A percentile compares a stretch with the other conserved stretches of the same genome.
phyloP scores from a whole-genome alignment of 2,113 vertebrate species.

The Anolis sagrei region DNA sequence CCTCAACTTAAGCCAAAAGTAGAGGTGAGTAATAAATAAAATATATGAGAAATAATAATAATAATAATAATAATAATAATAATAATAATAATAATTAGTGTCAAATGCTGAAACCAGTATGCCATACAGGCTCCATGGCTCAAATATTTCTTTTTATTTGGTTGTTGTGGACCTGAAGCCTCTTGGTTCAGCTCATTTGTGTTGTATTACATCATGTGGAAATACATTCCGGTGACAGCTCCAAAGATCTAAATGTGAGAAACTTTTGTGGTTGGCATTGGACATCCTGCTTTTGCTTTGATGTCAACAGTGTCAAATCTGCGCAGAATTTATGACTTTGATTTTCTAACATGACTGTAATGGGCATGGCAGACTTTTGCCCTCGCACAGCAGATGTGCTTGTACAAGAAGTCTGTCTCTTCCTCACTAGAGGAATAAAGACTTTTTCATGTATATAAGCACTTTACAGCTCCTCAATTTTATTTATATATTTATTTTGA shows the following conservation, averaged over 20 bases:
- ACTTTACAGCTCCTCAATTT: constrained; percentile 17
- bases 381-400: constrained; percentile 20
- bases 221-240: constrained; percentile 50
- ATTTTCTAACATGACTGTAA: constrained; percentile 57
- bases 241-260: constrained; percentile 55
- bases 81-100: no score
- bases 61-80: no score
- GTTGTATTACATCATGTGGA: constrained; percentile 72
- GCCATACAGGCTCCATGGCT: not conserved
- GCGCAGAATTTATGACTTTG: constrained; percentile 62
- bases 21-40: no score
- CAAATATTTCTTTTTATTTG: constrained; percentile 41
- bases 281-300: constrained; percentile 63
- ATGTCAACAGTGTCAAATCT: constrained; percentile 54
- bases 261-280: constrained; percentile 62
- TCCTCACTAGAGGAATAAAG: not conserved
- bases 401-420: not conserved
- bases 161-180: constrained; percentile 51
- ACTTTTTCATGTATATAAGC: not conserved
- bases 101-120: no score
- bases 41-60: no score
- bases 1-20: no score
- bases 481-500: no score
- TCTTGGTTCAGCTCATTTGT: constrained; percentile 63
- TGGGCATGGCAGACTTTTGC: constrained; percentile 46